Base-by-base conservation (phyloP, 2,888 invertebrate genomes). In the Scrobipalpa atriplicella region DNA sequence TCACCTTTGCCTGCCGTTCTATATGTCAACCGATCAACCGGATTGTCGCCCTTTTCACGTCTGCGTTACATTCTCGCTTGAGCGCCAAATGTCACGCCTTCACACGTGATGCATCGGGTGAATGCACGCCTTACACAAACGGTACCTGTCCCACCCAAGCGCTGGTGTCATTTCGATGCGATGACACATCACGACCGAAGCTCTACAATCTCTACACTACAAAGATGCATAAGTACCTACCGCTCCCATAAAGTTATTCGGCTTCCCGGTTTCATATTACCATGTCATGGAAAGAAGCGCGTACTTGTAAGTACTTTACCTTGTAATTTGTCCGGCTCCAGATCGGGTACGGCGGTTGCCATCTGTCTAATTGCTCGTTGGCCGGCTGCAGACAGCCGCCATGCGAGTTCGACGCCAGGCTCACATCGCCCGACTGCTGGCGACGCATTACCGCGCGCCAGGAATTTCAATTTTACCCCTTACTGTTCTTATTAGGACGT, bases 381-480 rank as follows among this genome's bases (percentile, higher is more conserved):
- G 11, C 38, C 43, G 29, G 19, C 39, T 18, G 39, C 19, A 47
- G 51, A 63, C 52, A 21, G 36, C 16, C 41, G 29, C 38, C 54
- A 39, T 52, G 54, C 64, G 16, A n/a, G 36, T 7, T 39, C 10
- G 51, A 21, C 54, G 63, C 51, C 39, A 11, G 13, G 54, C 54
- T 18, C 54, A 54, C 47, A 51, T 47, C 47, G n/a, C 29, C 62
- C 58, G 58, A 62, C 62, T 62, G 62, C 39, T 19, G 47, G 58
- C 58, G 58, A 58, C 58, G 58, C 58, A 58, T 58, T 58, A 58
- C 58, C 58, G 58, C 36, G 58, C 58, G 16, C 29, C 52, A 68
- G 69, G 73, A 73, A 75, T 75, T 73, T 70, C 71, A 74, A 75
- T 73, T 74, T 70, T 67, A 68, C 69, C 68, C 64, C 56, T 56